Conservation (phyloP, 2,888 invertebrate species). For the Macaria notata region DNA sequence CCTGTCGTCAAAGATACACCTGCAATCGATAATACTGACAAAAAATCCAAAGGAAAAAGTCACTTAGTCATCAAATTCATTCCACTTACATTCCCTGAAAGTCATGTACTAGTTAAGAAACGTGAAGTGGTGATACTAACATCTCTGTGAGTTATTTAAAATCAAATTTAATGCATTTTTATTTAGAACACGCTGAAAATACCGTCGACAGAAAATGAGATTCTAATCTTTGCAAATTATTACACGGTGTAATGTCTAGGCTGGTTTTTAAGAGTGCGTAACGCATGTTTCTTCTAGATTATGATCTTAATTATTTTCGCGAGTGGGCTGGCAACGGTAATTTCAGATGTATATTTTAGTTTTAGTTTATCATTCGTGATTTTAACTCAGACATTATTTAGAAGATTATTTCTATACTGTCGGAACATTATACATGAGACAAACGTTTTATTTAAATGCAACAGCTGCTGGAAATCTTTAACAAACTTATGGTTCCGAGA, state of each 20-base stretch:
- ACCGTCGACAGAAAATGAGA: constrained; percentile 37
- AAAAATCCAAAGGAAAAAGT: constrained; percentile 37
- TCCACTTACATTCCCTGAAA: constrained; percentile 79
- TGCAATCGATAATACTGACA: constrained; percentile 67
- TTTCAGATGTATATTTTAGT: constrained; percentile 53
- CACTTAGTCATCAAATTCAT: constrained; percentile 70
- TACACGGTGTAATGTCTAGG: constrained; percentile 1
- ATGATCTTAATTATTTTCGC: constrained; percentile 1
- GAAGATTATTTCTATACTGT: constrained; percentile 56
- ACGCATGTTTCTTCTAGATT: constrained; percentile 6
- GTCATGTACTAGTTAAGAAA: constrained; percentile 66
- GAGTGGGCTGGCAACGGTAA: constrained; percentile 44
- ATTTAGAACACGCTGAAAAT: constrained; percentile 62
- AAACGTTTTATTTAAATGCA: not conserved
- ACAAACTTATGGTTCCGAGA: constrained; percentile 47
- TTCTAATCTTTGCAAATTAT: constrained; percentile 8
- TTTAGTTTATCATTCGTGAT: constrained; percentile 63
- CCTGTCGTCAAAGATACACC: constrained; percentile 72
- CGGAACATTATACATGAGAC: constrained; percentile 38
- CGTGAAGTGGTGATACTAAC: constrained; percentile 77
- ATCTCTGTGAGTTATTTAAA: constrained; percentile 69
- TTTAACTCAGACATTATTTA: constrained; percentile 69
- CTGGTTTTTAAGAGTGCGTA: not conserved
- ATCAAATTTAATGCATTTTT: constrained; percentile 68
- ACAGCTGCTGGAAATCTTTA: not conserved